Evolutionary conservation across 2,797 vertebrate genomes (phyloP).

Genomic region (Chloroceryle inda): DNA sequence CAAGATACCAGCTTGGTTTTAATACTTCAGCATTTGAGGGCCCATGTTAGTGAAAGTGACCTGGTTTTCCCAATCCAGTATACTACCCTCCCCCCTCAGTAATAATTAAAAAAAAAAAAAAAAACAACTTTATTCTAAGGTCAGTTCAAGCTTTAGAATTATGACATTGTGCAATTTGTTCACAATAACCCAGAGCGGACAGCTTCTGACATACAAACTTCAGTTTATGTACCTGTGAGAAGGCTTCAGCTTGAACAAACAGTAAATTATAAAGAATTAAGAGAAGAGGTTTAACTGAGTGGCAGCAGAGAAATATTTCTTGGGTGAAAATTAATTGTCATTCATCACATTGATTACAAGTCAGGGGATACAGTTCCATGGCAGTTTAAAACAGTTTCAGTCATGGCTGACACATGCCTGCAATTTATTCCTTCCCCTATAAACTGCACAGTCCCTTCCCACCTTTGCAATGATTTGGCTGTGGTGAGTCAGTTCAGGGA

Average conservation of each 20-base stretch:
- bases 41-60: rapidly evolving
- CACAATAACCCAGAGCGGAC: neutral
- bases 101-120: neutral
- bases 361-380: neutral
- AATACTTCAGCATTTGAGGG: neutral
- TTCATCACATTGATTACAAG: neutral
- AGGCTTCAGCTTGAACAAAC: neutral
- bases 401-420: neutral
- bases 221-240: neutral
- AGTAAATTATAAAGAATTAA: neutral
- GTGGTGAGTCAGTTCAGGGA: neutral
- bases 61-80: neutral
- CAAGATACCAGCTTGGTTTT: neutral
- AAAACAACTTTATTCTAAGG: neutral
- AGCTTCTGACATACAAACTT: neutral
- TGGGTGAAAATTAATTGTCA: constrained; percentile 13
- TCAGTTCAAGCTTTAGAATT: neutral
- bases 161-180: neutral
- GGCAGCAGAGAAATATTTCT: neutral
- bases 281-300: neutral
- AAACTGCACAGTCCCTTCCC: neutral
- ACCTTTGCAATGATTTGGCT: neutral
- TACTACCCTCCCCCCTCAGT: too few species aligned
- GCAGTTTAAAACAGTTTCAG: neutral
- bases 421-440: neutral